Base-by-base conservation (phyloP, 2,797 vertebrate genomes). In the Ptychadena robeensis region DNA sequence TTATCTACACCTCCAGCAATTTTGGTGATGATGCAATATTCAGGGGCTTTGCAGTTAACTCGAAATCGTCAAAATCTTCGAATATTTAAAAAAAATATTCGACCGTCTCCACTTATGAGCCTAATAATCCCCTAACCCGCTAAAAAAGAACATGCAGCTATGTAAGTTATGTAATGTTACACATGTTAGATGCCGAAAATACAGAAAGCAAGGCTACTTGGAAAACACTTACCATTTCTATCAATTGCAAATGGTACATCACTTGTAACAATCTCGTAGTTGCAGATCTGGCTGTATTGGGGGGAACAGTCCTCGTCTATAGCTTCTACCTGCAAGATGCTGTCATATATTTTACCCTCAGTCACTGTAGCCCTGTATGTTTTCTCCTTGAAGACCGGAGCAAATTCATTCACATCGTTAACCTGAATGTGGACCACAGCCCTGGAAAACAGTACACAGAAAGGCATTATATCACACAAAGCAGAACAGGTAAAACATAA, bases 391-490 rank as follows among this genome's bases (percentile, higher is more conserved):
- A 99, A 99, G 77, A 95, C 89, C 0, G 98, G 98, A 11, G 96
- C 93, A 86, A 98, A 99, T 89, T 99, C 97, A 38, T 99, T 98
- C 80, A 98, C 93, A 34, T 99, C 98, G 31, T 98, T 98, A 67
- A 99, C 97, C 89, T 99, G 97, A 85, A 99, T 97, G 73, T 98
- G 97, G 73, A 98, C 98, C 89, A 97, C 96, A 0, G 98, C 98
- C 92, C 97, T 99, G 89, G 83, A 61, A 61, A 64, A 70, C 25
- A 0, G 15, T 22, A 53, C 10, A 30, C 82, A 15, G 10, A 31
- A 53, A n/a, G 2, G 2, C 44, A 25, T 2, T 12, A 48, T 28
- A 27, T 25, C 28, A 61, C n/a, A 61, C 27, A 61, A 61, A 61
- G 11, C 10, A 28, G 28, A 28, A 27, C n/a, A 9, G 25, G 25